Evolutionary conservation across 2,113 vertebrate genomes (phyloP).

Genomic region (Cygnus atratus): DNA sequence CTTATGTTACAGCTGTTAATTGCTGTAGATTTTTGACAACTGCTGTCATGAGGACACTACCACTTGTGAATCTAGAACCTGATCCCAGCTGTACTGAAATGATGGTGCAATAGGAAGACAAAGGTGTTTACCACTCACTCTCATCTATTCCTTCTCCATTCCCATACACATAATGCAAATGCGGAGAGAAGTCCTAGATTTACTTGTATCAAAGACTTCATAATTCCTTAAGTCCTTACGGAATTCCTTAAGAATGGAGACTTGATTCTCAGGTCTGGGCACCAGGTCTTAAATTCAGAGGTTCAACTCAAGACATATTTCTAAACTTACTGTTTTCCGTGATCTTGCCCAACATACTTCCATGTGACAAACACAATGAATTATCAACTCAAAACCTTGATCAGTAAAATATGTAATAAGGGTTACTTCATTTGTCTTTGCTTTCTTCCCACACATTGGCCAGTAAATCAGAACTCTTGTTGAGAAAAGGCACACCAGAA

Average conservation of each 20-base stretch:
- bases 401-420: background rate
- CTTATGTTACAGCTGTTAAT: background rate
- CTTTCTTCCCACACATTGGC: background rate
- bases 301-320: background rate
- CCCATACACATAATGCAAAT: accelerated
- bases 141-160: background rate
- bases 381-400: background rate
- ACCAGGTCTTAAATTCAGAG: background rate
- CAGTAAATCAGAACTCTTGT: background rate
- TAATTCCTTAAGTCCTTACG: background rate
- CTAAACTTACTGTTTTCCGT: background rate
- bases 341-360: background rate
- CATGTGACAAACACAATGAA: background rate
- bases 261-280: background rate
- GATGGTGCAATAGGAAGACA: background rate
- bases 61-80: background rate
- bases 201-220: background rate
- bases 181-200: background rate
- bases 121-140: background rate
- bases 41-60: background rate
- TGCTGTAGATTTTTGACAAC: background rate
- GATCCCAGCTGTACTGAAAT: background rate
- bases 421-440: background rate
- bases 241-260: background rate
- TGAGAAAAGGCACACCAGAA: background rate